Percentiles rank a stretch among this genome's conserved stretches.
These are phyloP conservation scores for Buceros bicornis DNA, from an alignment of 2,797 vertebrate species.

Conservation along the genomic window DNA sequence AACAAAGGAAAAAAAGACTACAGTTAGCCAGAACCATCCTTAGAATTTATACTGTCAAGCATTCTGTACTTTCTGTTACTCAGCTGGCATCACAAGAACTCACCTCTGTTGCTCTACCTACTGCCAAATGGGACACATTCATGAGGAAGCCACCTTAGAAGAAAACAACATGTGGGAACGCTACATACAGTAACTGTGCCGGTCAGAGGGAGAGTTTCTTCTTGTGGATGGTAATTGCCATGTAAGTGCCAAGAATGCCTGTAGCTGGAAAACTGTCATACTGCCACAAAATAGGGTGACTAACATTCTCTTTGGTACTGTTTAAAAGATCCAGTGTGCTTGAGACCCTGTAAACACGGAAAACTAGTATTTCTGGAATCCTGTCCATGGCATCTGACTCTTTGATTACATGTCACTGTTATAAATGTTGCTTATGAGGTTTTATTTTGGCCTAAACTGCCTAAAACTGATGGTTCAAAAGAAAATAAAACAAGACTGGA, in stretches of 20 bases:
- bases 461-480: background rate
- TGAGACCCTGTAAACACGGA: background rate
- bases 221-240: background rate
- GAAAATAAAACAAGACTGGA: background rate
- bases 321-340: background rate
- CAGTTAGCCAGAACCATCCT: background rate
- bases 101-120: background rate
- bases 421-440: background rate
- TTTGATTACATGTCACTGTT: background rate
- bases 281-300: background rate
- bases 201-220: slow-evolving; percentile 18
- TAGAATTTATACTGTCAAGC: background rate
- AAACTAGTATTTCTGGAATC: slow-evolving; percentile 13
- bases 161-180: slow-evolving; percentile 55
- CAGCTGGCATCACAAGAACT: background rate
- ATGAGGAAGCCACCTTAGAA: background rate
- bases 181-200: slow-evolving; percentile 19
- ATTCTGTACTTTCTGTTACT: background rate
- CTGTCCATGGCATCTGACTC: background rate
- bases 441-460: background rate
- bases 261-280: slow-evolving; percentile 9
- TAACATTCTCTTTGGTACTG: background rate
- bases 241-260: background rate
- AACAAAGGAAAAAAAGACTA: rapidly evolving
- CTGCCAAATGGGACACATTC: slow-evolving; percentile 19